These are phyloP conservation scores for Cyclophora albipunctata DNA, from an alignment of 2,888 invertebrate species.

Conservation along the genomic window DNA sequence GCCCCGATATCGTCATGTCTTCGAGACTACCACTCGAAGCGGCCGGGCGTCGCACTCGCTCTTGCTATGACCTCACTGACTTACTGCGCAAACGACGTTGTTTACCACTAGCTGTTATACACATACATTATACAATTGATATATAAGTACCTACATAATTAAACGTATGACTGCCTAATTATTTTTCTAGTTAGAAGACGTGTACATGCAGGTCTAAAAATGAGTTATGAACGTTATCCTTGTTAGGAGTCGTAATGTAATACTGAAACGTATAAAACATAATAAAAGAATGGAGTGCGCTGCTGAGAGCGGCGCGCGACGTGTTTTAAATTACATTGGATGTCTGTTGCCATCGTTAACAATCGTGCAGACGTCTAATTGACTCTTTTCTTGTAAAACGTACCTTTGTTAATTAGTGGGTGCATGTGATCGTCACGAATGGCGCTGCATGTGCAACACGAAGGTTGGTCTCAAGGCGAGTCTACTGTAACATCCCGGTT, in stretches of 20 bases:
- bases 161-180: not conserved
- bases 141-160: slow-evolving; percentile 10
- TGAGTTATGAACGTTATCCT: too few relatives aligned
- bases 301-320: too few relatives aligned
- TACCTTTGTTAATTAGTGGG: slow-evolving; percentile 33
- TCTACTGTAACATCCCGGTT: too few relatives aligned
- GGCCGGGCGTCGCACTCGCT: slow-evolving; percentile 50
- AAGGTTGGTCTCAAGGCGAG: too few relatives aligned
- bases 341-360: slow-evolving; percentile 31
- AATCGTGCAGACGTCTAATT: slow-evolving; percentile 47
- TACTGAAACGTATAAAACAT: too few relatives aligned
- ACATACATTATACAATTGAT: slow-evolving; percentile 23
- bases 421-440: slow-evolving; percentile 13
- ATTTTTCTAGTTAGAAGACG: too few relatives aligned
- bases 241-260: too few relatives aligned
- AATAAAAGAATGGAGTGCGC: too few relatives aligned
- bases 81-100: slow-evolving; percentile 45
- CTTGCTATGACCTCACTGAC: slow-evolving; percentile 53
- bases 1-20: slow-evolving; percentile 42
- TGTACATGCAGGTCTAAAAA: too few relatives aligned
- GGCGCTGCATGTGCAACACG: slow-evolving; percentile 14
- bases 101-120: slow-evolving; percentile 42
- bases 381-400: slow-evolving; percentile 24
- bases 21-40: slow-evolving; percentile 26
- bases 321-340: slow-evolving; percentile 1